Base-by-base conservation (phyloP, 2,888 invertebrate genomes). In the Mimas tiliae region DNA sequence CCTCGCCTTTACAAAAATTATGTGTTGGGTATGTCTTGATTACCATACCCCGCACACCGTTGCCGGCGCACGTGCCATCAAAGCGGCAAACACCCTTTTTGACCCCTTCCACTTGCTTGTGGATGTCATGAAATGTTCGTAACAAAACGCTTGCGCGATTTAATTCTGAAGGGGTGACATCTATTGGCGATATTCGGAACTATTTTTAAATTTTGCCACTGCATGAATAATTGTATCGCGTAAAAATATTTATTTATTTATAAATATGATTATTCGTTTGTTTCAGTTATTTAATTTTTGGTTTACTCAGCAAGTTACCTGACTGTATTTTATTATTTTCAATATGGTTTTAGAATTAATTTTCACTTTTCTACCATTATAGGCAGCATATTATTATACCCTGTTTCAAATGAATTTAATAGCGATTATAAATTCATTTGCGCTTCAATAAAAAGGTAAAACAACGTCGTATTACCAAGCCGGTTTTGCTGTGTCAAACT, bases 11-110 rank as follows among this genome's bases (percentile, higher is more conserved):
- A 79, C 89, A 96, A 96, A 96, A 96, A 97, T 96, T 95, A 94
- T 77, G 96, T 96, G 96, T 95, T 96, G 96, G 93, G 96, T 96
- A 97, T 96, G 96, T 96, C 96, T 96, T 96, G 96, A 96, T 96
- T 86, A 90, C 96, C 96, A 96, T 96, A 96, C 96, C 96, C 96
- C 96, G 94, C 95, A 88, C 88, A 62, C 88, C 88, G 80, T 80
- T 70, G 78, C 86, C 86, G 87, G 90, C 90, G 82, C 88, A 90
- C 91, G 96, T 95, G 95, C 94, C 95, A 96, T 96, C 82, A 66
- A 95, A 96, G 96, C 94, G 94, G 94, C 95, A 95, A 96, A 94
- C 95, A 95, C 95, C 95, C 95, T 95, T 96, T 95, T 95, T 78
- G 27, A 12, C 9, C 9, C 0, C 0, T 0, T 0, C 14, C 1